phyloP scores from a whole-genome alignment of 2,113 vertebrate genomes.

The Miniopterus natalensis region DNA sequence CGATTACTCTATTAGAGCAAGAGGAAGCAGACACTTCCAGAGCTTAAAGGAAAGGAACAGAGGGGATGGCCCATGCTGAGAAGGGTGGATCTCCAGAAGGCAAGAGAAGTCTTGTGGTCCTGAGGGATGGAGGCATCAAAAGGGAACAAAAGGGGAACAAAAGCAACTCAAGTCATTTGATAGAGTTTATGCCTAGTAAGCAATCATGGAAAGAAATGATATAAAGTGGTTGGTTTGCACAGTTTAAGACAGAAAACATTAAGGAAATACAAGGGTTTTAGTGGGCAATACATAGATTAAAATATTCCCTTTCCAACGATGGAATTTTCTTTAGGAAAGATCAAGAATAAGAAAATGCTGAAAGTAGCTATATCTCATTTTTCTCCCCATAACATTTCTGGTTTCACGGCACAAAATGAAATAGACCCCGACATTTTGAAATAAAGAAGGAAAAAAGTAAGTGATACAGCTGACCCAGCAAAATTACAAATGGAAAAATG shows the following conservation, averaged over 20 bases:
- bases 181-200: background rate
- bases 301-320: background rate
- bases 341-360: background rate
- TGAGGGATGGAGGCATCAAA: background rate
- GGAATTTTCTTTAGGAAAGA: background rate
- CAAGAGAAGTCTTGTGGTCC: background rate
- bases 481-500: conserved; percentile 28
- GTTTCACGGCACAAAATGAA: background rate
- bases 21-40: background rate
- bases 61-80: background rate
- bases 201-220: background rate
- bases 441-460: background rate
- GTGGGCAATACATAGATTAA: background rate
- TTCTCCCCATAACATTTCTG: background rate
- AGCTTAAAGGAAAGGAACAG: background rate
- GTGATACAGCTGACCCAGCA: conserved; percentile 19
- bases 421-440: background rate
- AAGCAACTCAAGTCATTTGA: background rate
- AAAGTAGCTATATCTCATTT: background rate
- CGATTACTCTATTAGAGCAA: background rate
- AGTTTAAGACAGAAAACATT: background rate
- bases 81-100: background rate
- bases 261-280: background rate
- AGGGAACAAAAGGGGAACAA: background rate
- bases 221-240: background rate